phyloP scores from a whole-genome alignment of 2,888 invertebrate genomes.

The Macaria notata region DNA sequence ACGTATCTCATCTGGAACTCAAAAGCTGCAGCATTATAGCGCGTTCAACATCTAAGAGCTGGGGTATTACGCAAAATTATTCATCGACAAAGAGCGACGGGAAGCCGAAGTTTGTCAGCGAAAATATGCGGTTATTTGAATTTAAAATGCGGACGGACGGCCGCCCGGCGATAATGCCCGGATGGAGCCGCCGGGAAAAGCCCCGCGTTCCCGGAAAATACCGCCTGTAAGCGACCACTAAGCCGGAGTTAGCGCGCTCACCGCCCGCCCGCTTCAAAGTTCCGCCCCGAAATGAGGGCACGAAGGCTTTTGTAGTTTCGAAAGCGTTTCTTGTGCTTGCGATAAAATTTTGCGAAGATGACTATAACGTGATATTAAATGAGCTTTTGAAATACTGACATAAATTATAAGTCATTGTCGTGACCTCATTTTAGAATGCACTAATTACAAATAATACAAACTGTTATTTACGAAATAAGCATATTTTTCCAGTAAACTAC shows the following conservation, averaged over 20 bases:
- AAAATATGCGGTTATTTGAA: slow-evolving; percentile 57
- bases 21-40: slow-evolving; percentile 35
- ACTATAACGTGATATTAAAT: too few species aligned
- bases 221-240: slow-evolving; percentile 42
- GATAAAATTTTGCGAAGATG: background rate
- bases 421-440: too few species aligned
- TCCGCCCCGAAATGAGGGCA: slow-evolving; percentile 18
- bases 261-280: slow-evolving; percentile 34
- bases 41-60: slow-evolving; percentile 35
- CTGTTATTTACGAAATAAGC: background rate
- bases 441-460: too few species aligned
- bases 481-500: slow-evolving; percentile 15
- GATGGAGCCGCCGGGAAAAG: slow-evolving; percentile 44
- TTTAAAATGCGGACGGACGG: slow-evolving; percentile 58
- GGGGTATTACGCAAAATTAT: slow-evolving; percentile 53
- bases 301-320: slow-evolving; percentile 25
- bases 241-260: slow-evolving; percentile 46
- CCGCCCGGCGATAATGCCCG: slow-evolving; percentile 51
- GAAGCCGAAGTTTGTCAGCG: slow-evolving; percentile 43
- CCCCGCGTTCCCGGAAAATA: slow-evolving; percentile 52
- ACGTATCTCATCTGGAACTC: slow-evolving; percentile 43
- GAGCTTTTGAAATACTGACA: too few species aligned
- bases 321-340: slow-evolving; percentile 32
- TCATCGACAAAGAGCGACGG: slow-evolving; percentile 43
- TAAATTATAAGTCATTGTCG: too few species aligned